Evolutionary conservation across 2,113 vertebrate species (phyloP).

Genomic region (Diadophis punctatus): DNA sequence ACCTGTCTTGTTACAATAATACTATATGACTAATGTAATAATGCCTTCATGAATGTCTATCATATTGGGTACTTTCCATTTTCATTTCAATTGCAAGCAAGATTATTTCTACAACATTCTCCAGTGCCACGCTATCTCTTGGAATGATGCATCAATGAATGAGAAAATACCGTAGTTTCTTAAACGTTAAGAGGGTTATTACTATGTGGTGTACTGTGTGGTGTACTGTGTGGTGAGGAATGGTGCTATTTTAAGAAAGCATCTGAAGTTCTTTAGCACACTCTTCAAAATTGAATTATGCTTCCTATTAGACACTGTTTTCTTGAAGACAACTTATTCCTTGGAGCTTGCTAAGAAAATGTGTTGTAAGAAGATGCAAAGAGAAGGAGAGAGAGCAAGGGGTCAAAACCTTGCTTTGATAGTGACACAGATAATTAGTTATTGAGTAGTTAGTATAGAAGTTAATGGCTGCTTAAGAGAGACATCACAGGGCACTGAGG

Average conservation of each 20-base stretch:
- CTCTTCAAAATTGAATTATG: constrained; percentile 37
- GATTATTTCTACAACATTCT: constrained; percentile 13
- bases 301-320: constrained; percentile 52
- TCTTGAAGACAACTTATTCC: constrained; percentile 33
- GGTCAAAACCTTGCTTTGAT: constrained; percentile 41
- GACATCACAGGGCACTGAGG: constrained; percentile 30
- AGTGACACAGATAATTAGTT: constrained; percentile 49
- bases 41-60: neutral
- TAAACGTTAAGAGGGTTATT: constrained; percentile 32
- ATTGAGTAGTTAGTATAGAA: constrained; percentile 47
- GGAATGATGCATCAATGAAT: constrained; percentile 31
- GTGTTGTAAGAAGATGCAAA: constrained; percentile 37
- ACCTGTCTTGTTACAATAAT: neutral
- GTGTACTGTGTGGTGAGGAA: neutral
- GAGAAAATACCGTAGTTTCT: constrained; percentile 28
- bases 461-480: constrained; percentile 35
- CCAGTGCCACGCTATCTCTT: neutral
- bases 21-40: neutral
- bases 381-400: constrained; percentile 30
- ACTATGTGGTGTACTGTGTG: no score
- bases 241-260: constrained; percentile 34
- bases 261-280: constrained; percentile 23
- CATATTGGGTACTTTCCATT: neutral
- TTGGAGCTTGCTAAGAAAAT: constrained; percentile 28
- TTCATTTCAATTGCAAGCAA: neutral